Base-by-base conservation (phyloP, 2,888 invertebrate genomes). In the Poecilobothrus nobilitatus region DNA sequence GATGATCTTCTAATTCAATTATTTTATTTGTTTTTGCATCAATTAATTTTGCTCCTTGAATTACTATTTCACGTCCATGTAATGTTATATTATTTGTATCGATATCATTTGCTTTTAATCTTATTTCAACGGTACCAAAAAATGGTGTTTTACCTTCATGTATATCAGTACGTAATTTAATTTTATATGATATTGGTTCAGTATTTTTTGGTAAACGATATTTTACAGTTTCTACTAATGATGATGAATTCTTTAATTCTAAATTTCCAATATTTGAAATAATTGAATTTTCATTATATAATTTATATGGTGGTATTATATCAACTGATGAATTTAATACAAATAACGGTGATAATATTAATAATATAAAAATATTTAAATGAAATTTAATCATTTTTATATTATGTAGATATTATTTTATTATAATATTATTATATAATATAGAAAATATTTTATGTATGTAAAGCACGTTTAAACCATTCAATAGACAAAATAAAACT, bases 201-300 rank as follows among this genome's bases (percentile, higher is more conserved):
- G 87, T 81, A 71, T 83, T 81, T 4, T 81, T 83, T 0, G 87
- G 88, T 68, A 88, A 80, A 33, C 84, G 81, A 80, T 85, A 77
- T 18, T 9, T 53, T 22, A 64, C 22, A 8, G 4, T 33, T 5
- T 12, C 12, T 1, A n/a, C 37, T 20, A 6, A 6, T 20, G 21
- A 6, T 8, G 12, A 15, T 21, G 0, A 15, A 41, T 18, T 12
- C 15, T 27, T 5, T 8, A 21, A 22, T 64, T 44, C 4, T 67
- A 21, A 41, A 63, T 61, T 44, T 22, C 15, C 10, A 2, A 22
- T 7, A 27, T 22, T 1, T 22, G 33, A 18, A 4, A 27, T 64
- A 21, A 64, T 33, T 33, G 64, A 64, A 33, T 64, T 20, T 20
- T 64, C 64, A 21, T 64, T 9, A 53, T 18, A 53, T 18, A 53